These are phyloP conservation scores for Eudyptes chrysolophus DNA, from an alignment of 2,113 vertebrate species.

Conservation along the genomic window DNA sequence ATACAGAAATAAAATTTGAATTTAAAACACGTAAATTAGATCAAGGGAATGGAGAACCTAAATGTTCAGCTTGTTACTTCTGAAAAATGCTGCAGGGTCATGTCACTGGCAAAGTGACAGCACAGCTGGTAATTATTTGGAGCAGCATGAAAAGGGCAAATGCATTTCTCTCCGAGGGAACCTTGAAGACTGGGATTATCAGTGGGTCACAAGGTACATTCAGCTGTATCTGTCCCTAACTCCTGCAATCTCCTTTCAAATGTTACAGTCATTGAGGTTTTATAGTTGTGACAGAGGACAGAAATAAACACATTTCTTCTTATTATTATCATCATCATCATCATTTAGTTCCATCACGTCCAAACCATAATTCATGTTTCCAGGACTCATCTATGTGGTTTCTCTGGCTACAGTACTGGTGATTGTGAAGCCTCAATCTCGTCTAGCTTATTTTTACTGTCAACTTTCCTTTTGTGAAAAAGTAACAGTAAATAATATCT, in stretches of 20 bases:
- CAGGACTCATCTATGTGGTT: not conserved
- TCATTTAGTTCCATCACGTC: not conserved
- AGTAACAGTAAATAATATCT: not conserved
- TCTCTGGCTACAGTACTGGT: not conserved
- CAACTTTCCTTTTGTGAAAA: not conserved
- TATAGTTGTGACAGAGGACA: not conserved
- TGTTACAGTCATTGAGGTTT: not conserved
- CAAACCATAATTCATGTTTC: not conserved
- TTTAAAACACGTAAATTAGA: not conserved
- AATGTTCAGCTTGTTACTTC: not conserved
- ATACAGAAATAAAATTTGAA: not conserved
- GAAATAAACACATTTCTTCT: not conserved
- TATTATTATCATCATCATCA: not conserved
- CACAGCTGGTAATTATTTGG: slow-evolving; percentile 36
- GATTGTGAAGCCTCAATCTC: not conserved
- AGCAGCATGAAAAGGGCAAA: slow-evolving; percentile 23
- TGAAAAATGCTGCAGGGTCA: not conserved
- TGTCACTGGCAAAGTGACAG: slow-evolving; percentile 3
- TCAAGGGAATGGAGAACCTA: not conserved
- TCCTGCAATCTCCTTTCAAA: not conserved
- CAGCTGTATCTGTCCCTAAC: not conserved
- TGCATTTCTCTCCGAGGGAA: not conserved
- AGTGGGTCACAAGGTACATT: not conserved
- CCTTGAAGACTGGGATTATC: slow-evolving; percentile 1
- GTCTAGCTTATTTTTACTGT: not conserved